Evolutionary conservation across 2,797 vertebrate genomes (phyloP), one percentile per base, ranked within the genome.

Genomic region (Acanthornis magna): DNA sequence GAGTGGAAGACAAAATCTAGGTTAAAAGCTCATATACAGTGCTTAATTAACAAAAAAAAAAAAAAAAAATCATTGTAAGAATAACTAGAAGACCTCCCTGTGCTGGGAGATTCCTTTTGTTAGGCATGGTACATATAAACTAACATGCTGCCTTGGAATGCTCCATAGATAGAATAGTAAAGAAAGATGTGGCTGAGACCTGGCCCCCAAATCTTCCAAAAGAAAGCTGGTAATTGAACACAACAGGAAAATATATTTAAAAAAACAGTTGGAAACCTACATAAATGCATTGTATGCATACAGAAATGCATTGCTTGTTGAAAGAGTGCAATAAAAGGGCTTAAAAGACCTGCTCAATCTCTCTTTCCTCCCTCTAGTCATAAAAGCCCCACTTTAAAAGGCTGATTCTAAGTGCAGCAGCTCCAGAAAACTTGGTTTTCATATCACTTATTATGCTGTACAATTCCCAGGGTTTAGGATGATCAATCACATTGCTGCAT

Each of bases 331-430:
- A n/a, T 14, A 34, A 16, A 75, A 32, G 15, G 22, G 15, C 9
- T 86, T 65, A 4, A 68, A 73, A 88, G 47, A 43, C 6, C 5
- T 0, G 0, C 13, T 63, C 15, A 22, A 4, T 50, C 13, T 78
- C 14, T 76, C 27, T 53, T 8, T 79, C 27, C 17, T 84, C 7
- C 11, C 5, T 7, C 29, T 48, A 32, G 48, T 53, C 1, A 1
- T n/a, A 50, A 71, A 89, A 85, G 17, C 4, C 13, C 18, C n/a
- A 30, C 6, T n/a, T n/a, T n/a, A n/a, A n/a, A 29, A 36, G 18
- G 10, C 5, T 50, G 10, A 45, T 78, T 22, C 7, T 26, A 55
- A 70, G 13, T 55, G 18, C 51, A 54, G 43, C 27, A 76, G 17
- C 19, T 66, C 13, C n/a, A 62, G 48, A 16, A 88, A 89, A 62